A percentile compares a stretch with the other conserved stretches of the same genome.
Conservation (phyloP, 2,113 vertebrate species). For the Centropus bengalensis region DNA sequence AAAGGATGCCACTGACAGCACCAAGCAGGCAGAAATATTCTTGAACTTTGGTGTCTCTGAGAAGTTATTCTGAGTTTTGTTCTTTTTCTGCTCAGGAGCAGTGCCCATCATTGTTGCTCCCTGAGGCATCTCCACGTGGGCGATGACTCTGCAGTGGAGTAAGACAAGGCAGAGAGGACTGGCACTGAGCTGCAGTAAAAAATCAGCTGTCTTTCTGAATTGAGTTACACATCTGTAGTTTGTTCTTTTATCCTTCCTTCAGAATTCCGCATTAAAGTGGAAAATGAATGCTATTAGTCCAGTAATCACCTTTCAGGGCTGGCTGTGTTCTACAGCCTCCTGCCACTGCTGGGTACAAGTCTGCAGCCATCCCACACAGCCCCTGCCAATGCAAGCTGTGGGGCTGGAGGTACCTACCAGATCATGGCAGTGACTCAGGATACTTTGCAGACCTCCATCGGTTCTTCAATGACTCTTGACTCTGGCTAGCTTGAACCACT, state of each 20-base stretch:
- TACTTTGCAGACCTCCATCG: not conserved
- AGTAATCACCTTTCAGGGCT: not conserved
- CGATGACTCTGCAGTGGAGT: not conserved
- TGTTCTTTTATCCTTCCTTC: not conserved
- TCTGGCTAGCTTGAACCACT: not conserved
- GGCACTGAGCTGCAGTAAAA: not conserved
- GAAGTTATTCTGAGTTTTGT: conserved; percentile 14
- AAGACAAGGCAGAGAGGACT: not conserved
- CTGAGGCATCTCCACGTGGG: not conserved
- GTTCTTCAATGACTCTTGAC: not conserved
- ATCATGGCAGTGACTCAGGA: not conserved
- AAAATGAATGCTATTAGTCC: not conserved
- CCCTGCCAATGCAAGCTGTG: not conserved
- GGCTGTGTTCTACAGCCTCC: not conserved
- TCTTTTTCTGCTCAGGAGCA: not conserved
- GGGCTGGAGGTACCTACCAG: not conserved
- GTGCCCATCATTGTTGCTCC: not conserved
- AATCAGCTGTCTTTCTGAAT: not conserved
- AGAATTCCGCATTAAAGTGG: not conserved
- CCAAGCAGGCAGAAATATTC: not conserved
- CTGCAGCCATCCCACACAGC: not conserved
- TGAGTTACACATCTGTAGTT: not conserved
- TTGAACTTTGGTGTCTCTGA: not conserved
- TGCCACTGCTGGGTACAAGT: not conserved
- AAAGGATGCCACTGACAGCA: conserved; percentile 19